Evolutionary conservation across 1,140 invertebrate species (phyloP), one percentile per base, ranked within the genome.

Genomic region (Adoxophyes honmai): DNA sequence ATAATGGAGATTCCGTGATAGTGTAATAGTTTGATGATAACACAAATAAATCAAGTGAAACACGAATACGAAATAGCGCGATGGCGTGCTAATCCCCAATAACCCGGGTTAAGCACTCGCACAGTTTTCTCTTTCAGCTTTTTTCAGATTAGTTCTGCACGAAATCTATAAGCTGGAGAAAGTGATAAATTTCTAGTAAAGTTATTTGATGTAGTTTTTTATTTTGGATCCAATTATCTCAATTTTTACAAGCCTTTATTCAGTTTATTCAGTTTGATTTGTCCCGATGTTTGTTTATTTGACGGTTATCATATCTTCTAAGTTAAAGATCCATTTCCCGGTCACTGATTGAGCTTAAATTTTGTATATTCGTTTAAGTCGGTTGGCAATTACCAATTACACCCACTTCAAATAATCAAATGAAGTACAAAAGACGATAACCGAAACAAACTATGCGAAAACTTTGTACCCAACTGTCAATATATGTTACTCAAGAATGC

Each of bases 1-100:
- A 21, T 11, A n/a, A 39, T 21, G 16, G 0, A 48, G 21, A 48
- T 21, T 5, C 28, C 10, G 18, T 33, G 42, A 48, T 48, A 6
- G 10, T 28, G 10, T 28, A 48, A 39, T 39, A 48, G 10, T 48
- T 44, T n/a, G 1, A 13, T 21, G n/a, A 48, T 48, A 48, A 48
- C 18, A 48, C 18, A n/a, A 48, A 28, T 28, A 48, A 48, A 48
- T 21, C 18, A n/a, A 48, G n/a, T 28, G 21, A 48, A 48, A 28
- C 42, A 48, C 21, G 42, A 11, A 48, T 11, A 33, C 4, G n/a
- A 48, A 28, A 48, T 48, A 48, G n/a, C n/a, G 13, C 16, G 39
- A 48, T 48, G 42, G 42, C 42, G 42, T 48, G 42, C 11, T 13
- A 48, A 14, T 33, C 18, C 42, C n/a, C 42, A 48, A 13, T 48